A percentile compares a stretch with the other conserved stretches of the same genome.
Evolutionary conservation across 2,888 invertebrate species (phyloP).

Genomic region (Lithophane ornitopus): DNA sequence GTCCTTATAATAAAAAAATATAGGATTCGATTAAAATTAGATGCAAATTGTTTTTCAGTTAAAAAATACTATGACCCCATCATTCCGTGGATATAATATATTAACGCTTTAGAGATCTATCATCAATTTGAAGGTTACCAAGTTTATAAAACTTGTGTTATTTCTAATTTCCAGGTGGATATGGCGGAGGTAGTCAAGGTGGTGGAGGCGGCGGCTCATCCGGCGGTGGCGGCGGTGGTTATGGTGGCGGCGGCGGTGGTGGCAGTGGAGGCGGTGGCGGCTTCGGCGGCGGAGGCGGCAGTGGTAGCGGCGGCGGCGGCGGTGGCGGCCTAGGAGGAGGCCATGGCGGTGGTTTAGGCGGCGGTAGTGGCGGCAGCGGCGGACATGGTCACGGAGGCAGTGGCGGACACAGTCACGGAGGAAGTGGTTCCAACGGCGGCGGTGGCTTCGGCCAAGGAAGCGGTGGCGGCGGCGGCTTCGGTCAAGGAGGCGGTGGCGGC

Average conservation of each 20-base stretch:
- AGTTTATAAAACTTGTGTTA: background rate
- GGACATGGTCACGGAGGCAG: conserved; percentile 16
- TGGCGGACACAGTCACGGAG: no score
- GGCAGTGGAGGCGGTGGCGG: conserved; percentile 60
- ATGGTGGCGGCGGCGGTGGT: conserved; percentile 35
- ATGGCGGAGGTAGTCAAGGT: conserved; percentile 50
- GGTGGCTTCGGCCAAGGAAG: conserved; percentile 4
- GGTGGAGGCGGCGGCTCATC: conserved; percentile 54
- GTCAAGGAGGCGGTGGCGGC: conserved; percentile 47
- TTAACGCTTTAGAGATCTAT: background rate
- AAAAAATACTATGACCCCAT: no score
- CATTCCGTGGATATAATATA: background rate
- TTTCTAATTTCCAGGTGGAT: conserved; percentile 46
- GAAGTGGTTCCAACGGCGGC: background rate
- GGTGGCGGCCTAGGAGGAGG: conserved; percentile 1
- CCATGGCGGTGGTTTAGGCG: conserved; percentile 51
- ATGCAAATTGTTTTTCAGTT: background rate
- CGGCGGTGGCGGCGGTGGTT: conserved; percentile 53
- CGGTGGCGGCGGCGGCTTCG: conserved; percentile 56
- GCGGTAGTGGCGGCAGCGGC: conserved; percentile 34
- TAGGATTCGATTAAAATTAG: background rate
- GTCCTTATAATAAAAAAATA: background rate
- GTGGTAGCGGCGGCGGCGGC: conserved; percentile 46
- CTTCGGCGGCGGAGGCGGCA: conserved; percentile 63
- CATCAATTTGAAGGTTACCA: background rate